Base-by-base conservation (phyloP, 2,888 invertebrate genomes). In the Hirtodrosophila confusa region DNA sequence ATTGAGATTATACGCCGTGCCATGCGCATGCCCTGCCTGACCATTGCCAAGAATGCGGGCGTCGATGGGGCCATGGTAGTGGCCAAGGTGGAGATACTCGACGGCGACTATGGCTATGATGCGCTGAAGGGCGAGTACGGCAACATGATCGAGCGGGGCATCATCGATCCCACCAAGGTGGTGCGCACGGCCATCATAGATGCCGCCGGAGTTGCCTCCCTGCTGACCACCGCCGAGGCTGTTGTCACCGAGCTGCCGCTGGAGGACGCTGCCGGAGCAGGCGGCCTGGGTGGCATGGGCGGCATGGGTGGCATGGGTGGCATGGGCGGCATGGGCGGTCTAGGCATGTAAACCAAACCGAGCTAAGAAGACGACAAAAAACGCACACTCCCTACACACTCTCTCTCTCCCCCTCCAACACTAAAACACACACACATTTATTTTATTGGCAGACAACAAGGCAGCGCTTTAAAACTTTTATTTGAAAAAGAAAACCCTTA, bases 231-330 rank as follows among this genome's bases (percentile, higher is more conserved):
- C 3, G 98, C 98, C 0, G 99, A 99, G 93, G 96, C 97, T 11
- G 99, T 99, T 4, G 96, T 99, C 68, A 96, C 97, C 29, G 99
- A 99, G 88, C 93, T 97, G 57, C 99, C 99, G 1, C 95, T 97
- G 89, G 98, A 99, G 90, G 95, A 96, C 70, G 93, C 94, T 43
- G 49, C 77, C 70, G 41, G 67, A 6, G 48, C 69, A 24, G 31
- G 31, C 8, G 9, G 66, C 4, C 48, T 78, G 66, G 78, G 82
- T 0, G 80, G 69, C 2, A 41, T 76, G 50, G 78, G 75, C 0
- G 76, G 76, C 3, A 58, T 80, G 66, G 71, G 82, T 0, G 83
- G 84, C 8, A 80, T 80, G 79, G 84, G 84, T 2, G 69, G 72
- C 10, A 50, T 71, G 73, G 72, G 72, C 0, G 72, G 72, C 0